Conservation (phyloP, 1,140 invertebrate species). For the Maconellicoccus hirsutus region DNA sequence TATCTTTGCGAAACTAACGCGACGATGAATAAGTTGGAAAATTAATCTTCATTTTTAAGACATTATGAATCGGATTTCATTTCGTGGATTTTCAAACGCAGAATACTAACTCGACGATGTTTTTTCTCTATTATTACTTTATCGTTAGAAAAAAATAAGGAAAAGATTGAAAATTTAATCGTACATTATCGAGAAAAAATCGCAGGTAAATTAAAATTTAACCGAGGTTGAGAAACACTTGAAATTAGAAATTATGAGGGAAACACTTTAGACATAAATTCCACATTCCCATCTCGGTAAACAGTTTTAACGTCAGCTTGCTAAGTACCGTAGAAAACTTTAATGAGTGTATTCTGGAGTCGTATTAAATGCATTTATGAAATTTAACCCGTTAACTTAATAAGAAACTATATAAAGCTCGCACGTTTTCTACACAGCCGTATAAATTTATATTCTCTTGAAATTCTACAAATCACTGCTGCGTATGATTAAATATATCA, state of each 20-base stretch:
- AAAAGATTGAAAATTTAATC: no score
- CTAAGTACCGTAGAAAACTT: slow-evolving; percentile 19
- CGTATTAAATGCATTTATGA: slow-evolving; percentile 15
- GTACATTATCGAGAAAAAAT: no score
- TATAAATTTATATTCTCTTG: background rate
- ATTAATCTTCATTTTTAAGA: background rate
- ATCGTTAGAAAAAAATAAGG: no score
- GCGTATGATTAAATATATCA: slow-evolving; percentile 4
- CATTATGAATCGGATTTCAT: slow-evolving; percentile 4
- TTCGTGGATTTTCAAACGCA: background rate
- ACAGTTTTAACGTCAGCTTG: slow-evolving; percentile 16
- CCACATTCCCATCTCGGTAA: slow-evolving; percentile 7
- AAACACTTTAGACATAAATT: slow-evolving; percentile 10
- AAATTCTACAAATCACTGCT: slow-evolving; percentile 5
- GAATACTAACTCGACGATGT: background rate
- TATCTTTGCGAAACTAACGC: background rate
- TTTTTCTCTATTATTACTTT: background rate
- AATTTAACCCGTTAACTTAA: slow-evolving; percentile 18
- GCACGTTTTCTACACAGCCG: background rate
- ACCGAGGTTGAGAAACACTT: background rate
- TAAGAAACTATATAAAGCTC: slow-evolving; percentile 19
- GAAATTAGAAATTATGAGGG: background rate
- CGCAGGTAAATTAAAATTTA: background rate
- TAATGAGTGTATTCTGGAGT: slow-evolving; percentile 19
- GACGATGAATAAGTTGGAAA: background rate